These are phyloP conservation scores for Epirrhoe alternata DNA, from an alignment of 2,888 invertebrate genomes.

Conservation along the genomic window DNA sequence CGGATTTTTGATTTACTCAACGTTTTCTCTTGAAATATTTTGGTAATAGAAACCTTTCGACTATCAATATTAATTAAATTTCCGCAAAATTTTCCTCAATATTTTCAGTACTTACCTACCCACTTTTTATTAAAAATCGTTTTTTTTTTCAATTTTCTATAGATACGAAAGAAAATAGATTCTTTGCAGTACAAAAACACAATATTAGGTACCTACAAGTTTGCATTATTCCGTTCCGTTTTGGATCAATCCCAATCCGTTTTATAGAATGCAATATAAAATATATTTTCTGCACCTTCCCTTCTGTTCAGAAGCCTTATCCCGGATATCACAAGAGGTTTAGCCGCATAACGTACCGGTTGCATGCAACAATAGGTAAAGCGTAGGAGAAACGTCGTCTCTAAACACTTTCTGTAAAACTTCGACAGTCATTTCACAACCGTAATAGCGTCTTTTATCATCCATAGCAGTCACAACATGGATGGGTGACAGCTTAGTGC, in stretches of 20 bases:
- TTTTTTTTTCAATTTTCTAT: too few species aligned
- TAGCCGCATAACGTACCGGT: conserved; percentile 19
- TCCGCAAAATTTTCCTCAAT: too few species aligned
- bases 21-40: not conserved
- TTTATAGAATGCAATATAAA: conserved; percentile 29
- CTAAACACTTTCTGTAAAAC: conserved; percentile 1
- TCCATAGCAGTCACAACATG: too few species aligned
- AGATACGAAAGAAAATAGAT: not conserved
- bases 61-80: too few species aligned
- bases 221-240: conserved; percentile 13
- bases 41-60: not conserved
- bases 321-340: conserved; percentile 32
- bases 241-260: conserved; percentile 18
- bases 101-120: too few species aligned
- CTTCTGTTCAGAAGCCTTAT: conserved; percentile 25
- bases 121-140: too few species aligned
- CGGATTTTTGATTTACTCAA: conserved; percentile 8
- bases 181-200: not conserved
- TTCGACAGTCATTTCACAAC: not conserved
- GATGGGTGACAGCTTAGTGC: too few species aligned
- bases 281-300: conserved; percentile 28
- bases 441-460: too few species aligned
- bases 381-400: conserved; percentile 8
- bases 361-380: conserved; percentile 25
- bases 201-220: not conserved